Evolutionary conservation across 2,888 invertebrate species (phyloP).

Genomic region (Noctuana brunneofusca): DNA sequence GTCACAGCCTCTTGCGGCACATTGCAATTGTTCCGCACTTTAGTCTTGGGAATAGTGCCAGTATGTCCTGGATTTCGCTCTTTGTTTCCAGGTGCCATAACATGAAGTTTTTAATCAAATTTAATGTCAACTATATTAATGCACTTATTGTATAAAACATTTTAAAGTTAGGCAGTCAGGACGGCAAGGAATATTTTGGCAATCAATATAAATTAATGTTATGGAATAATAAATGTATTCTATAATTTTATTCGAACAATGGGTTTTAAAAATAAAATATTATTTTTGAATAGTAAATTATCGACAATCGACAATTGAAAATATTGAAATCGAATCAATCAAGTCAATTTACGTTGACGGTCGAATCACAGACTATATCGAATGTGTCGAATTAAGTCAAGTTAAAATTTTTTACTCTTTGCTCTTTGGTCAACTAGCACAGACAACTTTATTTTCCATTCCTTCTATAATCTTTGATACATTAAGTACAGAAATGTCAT

Average conservation of each 20-base stretch:
- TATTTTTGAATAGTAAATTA: no score
- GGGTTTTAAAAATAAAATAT: neutral
- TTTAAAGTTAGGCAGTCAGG: slow-evolving; percentile 14
- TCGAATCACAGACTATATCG: no score
- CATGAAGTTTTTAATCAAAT: slow-evolving; percentile 50
- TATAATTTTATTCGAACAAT: neutral
- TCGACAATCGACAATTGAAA: no score
- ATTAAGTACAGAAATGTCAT: no score
- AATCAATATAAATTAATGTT: slow-evolving; percentile 8
- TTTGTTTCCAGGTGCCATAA: slow-evolving; percentile 81
- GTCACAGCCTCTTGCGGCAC: slow-evolving; percentile 84
- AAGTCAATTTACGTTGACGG: no score
- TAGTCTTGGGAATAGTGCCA: slow-evolving; percentile 87
- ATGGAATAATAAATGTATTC: neutral
- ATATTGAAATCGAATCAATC: no score
- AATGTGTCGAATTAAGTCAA: no score
- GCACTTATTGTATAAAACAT: slow-evolving; percentile 33
- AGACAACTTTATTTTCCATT: no score
- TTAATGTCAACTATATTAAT: slow-evolving; percentile 34
- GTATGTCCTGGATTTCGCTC: slow-evolving; percentile 80
- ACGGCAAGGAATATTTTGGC: slow-evolving; percentile 19
- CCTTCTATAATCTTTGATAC: no score
- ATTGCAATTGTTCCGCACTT: slow-evolving; percentile 83
- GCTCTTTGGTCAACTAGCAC: no score
- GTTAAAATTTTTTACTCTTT: no score